phyloP scores from a whole-genome alignment of 2,797 vertebrate genomes.

The Pseudomugil tenellus region DNA sequence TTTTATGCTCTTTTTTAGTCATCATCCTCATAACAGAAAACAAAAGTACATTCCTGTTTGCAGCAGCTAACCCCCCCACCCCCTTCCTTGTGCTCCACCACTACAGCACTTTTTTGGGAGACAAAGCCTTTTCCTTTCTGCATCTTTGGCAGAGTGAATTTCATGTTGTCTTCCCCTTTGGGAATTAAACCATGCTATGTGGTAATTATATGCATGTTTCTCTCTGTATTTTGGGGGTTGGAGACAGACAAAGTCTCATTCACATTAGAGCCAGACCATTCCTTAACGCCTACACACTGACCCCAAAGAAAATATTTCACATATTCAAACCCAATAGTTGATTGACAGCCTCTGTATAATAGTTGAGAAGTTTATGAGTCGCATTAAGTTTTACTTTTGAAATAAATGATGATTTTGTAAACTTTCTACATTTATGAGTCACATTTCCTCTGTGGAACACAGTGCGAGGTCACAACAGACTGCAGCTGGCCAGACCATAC shows the following conservation, averaged over 20 bases:
- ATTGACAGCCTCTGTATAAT: slow-evolving; percentile 51
- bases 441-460: no score
- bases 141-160: slow-evolving; percentile 42
- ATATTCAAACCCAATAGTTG: slow-evolving; percentile 59
- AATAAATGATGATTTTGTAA: no score
- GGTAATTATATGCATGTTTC: slow-evolving; percentile 73
- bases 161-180: slow-evolving; percentile 55
- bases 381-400: neutral
- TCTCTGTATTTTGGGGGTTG: slow-evolving; percentile 72
- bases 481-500: no score
- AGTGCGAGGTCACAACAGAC: no score
- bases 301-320: slow-evolving; percentile 68
- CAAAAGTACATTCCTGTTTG: slow-evolving; percentile 8
- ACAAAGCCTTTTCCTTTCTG: slow-evolving; percentile 40
- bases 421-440: no score
- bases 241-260: slow-evolving; percentile 72
- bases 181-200: slow-evolving; percentile 67
- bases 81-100: neutral
- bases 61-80: neutral
- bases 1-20: slow-evolving; percentile 21
- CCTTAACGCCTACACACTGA: slow-evolving; percentile 62
- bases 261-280: slow-evolving; percentile 67
- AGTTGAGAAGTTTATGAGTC: slow-evolving; percentile 9
- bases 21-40: slow-evolving; percentile 6
- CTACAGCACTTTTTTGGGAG: slow-evolving; percentile 19